Evolutionary conservation across 2,888 invertebrate genomes (phyloP).

Genomic region (Acleris holmiana): DNA sequence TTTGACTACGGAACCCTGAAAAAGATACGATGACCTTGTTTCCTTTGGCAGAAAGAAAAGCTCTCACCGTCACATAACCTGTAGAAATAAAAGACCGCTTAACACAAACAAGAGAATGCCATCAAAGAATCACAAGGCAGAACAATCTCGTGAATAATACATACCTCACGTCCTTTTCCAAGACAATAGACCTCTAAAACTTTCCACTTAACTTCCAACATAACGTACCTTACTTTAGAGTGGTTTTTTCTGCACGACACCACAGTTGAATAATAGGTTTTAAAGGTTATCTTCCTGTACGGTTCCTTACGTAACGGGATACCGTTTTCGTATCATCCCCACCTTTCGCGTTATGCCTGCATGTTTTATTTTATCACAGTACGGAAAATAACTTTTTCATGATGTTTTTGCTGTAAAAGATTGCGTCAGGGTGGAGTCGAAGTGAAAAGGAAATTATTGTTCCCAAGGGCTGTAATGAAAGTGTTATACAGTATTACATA

Average conservation of each 20-base stretch:
- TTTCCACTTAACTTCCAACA: too few species aligned
- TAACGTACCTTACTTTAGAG: too few species aligned
- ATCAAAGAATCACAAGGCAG: constrained; percentile 30
- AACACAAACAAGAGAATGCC: constrained; percentile 24
- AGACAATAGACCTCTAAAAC: too few species aligned
- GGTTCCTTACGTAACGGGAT: constrained; percentile 16
- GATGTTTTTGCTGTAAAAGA: constrained; percentile 1
- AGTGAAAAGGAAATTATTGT: too few species aligned
- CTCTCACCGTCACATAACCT: not conserved
- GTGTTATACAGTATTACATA: too few species aligned
- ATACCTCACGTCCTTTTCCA: not conserved
- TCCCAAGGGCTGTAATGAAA: too few species aligned
- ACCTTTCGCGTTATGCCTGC: constrained; percentile 16
- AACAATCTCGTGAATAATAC: constrained; percentile 27
- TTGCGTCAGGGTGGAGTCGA: too few species aligned
- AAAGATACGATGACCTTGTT: too few species aligned
- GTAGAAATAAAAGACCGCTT: constrained; percentile 19
- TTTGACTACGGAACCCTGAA: too few species aligned
- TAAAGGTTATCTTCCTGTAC: too few species aligned
- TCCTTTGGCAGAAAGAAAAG: not conserved
- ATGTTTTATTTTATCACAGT: constrained; percentile 30
- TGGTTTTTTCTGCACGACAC: too few species aligned
- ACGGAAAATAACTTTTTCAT: not conserved
- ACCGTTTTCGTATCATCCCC: constrained; percentile 14
- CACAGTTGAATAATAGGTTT: too few species aligned